These are phyloP conservation scores for Ochlodes sylvanus DNA, from an alignment of 2,888 invertebrate species.

Conservation along the genomic window DNA sequence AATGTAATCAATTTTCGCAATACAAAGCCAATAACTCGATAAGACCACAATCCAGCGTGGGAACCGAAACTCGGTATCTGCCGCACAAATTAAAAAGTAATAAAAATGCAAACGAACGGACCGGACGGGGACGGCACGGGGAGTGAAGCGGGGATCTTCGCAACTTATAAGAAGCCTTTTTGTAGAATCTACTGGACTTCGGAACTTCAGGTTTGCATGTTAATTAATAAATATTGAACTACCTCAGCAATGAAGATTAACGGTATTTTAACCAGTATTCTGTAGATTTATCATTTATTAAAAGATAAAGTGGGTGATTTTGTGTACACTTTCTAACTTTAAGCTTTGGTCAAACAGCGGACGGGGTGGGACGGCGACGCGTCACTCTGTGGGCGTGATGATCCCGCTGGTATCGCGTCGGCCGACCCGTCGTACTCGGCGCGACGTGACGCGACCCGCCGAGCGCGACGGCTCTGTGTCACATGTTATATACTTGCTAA, in stretches of 20 bases:
- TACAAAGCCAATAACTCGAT: constrained; percentile 36
- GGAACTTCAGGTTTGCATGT: constrained; percentile 18
- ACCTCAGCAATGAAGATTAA: not conserved
- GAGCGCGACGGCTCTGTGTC: no score
- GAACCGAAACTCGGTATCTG: constrained; percentile 44
- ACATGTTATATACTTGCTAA: no score
- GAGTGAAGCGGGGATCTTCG: constrained; percentile 48
- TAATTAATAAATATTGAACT: constrained; percentile 18
- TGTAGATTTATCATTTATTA: not conserved
- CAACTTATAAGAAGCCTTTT: constrained; percentile 54
- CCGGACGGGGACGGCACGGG: constrained; percentile 43
- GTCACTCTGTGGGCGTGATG: no score
- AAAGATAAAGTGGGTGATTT: not conserved
- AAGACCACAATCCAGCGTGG: constrained; percentile 32
- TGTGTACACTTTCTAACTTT: not conserved
- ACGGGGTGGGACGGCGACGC: no score
- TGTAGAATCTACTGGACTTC: constrained; percentile 34
- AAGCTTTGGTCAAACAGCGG: no score
- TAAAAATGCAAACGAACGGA: constrained; percentile 69
- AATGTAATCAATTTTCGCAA: constrained; percentile 28
- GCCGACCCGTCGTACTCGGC: no score
- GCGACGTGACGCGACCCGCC: no score
- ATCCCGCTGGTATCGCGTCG: no score
- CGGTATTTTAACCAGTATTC: constrained; percentile 9
- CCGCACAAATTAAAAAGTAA: constrained; percentile 61